Conservation (phyloP, 2,888 invertebrate genomes). For the Drosophila lacicola region DNA sequence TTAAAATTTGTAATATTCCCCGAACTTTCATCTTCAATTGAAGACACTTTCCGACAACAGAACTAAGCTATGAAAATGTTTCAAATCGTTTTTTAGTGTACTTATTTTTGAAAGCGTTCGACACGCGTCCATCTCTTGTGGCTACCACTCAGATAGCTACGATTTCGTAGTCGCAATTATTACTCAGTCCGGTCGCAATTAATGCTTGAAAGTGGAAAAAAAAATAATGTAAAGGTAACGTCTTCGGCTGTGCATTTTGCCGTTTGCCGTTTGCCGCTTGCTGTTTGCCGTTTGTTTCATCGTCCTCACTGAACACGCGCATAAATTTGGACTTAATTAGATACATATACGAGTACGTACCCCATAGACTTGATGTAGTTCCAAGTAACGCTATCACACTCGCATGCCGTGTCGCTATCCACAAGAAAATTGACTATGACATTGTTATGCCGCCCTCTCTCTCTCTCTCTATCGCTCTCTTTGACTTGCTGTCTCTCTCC, state of each 20-base stretch:
- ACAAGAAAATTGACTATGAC: conserved; percentile 56
- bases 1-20: too few relatives aligned
- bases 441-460: conserved; percentile 19
- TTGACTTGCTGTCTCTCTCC: not conserved
- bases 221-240: conserved; percentile 54
- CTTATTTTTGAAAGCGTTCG: not conserved
- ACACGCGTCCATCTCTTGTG: conserved; percentile 26
- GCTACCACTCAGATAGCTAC: conserved; percentile 18
- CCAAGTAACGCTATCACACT: conserved; percentile 56
- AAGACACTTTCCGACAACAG: too few relatives aligned
- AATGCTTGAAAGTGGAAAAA: conserved; percentile 37
- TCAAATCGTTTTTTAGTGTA: not conserved
- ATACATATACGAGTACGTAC: conserved; percentile 43
- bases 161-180: conserved; percentile 75
- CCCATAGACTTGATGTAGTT: conserved; percentile 21
- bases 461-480: conserved; percentile 7
- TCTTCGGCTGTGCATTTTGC: conserved; percentile 57
- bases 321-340: conserved; percentile 82
- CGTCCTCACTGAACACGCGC: conserved; percentile 83
- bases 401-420: conserved; percentile 47
- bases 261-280: conserved; percentile 48
- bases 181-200: conserved; percentile 61
- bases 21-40: too few relatives aligned
- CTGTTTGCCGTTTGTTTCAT: conserved; percentile 74
- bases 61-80: too few relatives aligned